Evolutionary conservation across 2,888 invertebrate genomes (phyloP).

Genomic region (Leptopilina syphax): DNA sequence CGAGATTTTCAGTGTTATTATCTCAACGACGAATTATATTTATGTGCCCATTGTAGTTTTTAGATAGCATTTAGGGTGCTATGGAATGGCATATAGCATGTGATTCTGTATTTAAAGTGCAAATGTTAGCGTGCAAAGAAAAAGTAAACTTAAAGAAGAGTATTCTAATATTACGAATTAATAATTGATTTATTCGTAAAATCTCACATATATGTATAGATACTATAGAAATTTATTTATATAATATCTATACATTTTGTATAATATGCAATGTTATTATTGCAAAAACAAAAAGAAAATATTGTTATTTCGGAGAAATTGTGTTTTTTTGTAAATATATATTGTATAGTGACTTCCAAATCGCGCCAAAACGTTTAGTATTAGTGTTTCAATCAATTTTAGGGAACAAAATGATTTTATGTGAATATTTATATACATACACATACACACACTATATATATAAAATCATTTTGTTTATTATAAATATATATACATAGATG

Average conservation of each 20-base stretch:
- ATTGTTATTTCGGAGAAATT: constrained; percentile 64
- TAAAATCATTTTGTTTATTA: neutral
- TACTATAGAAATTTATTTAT: constrained; percentile 48
- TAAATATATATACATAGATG: neutral
- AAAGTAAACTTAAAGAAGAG: constrained; percentile 61
- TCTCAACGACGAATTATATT: constrained; percentile 33
- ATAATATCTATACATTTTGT: constrained; percentile 56
- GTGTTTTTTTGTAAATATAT: constrained; percentile 62
- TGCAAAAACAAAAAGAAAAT: constrained; percentile 51
- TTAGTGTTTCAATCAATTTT: constrained; percentile 46
- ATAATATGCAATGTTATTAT: constrained; percentile 57
- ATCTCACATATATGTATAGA: constrained; percentile 50
- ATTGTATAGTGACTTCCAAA: constrained; percentile 61
- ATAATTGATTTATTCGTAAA: constrained; percentile 63
- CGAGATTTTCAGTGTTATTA: constrained; percentile 27
- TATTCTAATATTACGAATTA: constrained; percentile 71
- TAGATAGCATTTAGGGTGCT: constrained; percentile 61
- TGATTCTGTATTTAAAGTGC: constrained; percentile 74
- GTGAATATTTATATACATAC: neutral
- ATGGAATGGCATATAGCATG: constrained; percentile 72
- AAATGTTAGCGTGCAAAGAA: constrained; percentile 69
- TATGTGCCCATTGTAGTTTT: constrained; percentile 39
- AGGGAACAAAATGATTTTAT: constrained; percentile 47
- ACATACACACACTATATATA: neutral
- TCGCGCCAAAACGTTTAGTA: constrained; percentile 31